phyloP scores from a whole-genome alignment of 1,140 invertebrate genomes.

The Trachymyrmex cornetzi region DNA sequence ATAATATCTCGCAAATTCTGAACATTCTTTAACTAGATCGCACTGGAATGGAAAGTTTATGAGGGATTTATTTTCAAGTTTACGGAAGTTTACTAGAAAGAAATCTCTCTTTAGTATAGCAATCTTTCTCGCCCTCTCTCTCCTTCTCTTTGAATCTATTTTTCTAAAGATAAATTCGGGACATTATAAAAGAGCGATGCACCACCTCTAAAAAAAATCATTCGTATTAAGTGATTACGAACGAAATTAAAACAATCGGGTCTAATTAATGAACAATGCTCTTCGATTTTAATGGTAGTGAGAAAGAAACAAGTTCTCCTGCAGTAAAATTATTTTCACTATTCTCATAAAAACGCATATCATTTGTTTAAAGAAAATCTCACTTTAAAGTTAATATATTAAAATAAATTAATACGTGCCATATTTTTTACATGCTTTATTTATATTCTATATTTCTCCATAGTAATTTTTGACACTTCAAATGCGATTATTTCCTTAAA shows the following conservation, averaged over 20 bases:
- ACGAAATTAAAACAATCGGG: neutral
- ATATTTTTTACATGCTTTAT: neutral
- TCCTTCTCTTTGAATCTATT: neutral
- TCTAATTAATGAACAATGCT: neutral
- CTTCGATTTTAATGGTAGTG: neutral
- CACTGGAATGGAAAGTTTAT: neutral
- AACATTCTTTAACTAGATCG: slow-evolving; percentile 28
- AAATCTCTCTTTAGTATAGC: neutral
- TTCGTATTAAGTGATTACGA: neutral
- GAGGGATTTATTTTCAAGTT: slow-evolving; percentile 34
- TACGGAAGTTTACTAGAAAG: neutral
- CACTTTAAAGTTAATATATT: neutral
- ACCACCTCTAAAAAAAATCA: neutral
- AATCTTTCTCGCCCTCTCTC: neutral
- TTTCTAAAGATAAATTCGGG: neutral
- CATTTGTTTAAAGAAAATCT: neutral
- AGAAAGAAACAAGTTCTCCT: neutral
- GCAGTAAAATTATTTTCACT: neutral
- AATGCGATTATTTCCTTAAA: neutral
- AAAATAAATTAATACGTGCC: neutral
- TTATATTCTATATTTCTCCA: neutral
- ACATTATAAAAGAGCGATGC: neutral
- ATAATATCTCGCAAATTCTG: slow-evolving; percentile 32
- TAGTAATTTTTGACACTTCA: neutral
- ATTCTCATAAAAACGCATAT: neutral